Conservation (phyloP, 2,888 invertebrate species). For the Drosophila anceps region DNA sequence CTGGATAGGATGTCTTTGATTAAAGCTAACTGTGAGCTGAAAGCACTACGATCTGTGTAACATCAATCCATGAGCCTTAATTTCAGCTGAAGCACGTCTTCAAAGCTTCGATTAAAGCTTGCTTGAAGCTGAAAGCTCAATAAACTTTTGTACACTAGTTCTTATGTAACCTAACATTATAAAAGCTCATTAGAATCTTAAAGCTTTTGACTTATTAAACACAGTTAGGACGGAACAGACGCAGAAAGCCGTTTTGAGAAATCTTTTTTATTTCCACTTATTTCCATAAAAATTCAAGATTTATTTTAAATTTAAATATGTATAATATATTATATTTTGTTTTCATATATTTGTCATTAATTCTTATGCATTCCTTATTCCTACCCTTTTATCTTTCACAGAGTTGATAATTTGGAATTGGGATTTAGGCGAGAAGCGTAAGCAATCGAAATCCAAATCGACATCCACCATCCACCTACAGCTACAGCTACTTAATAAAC, state of each 20-base stretch:
- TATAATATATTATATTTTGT: neutral
- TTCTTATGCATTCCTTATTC: neutral
- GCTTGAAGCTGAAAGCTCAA: too few species aligned
- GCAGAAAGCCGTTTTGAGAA: neutral
- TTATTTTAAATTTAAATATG: neutral
- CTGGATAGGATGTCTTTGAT: too few species aligned
- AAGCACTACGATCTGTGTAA: too few species aligned
- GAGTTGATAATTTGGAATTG: conserved; percentile 35
- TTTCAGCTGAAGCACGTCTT: too few species aligned
- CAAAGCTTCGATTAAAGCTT: too few species aligned
- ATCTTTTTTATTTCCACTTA: neutral
- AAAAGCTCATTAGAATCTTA: neutral
- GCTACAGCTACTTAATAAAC: conserved; percentile 52
- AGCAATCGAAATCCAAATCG: conserved; percentile 43
- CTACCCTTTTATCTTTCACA: conserved; percentile 2
- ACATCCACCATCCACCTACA: conserved; percentile 38
- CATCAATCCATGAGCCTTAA: too few species aligned
- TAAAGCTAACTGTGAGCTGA: too few species aligned
- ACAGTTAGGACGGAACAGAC: too few species aligned
- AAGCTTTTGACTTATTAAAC: neutral
- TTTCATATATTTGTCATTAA: neutral
- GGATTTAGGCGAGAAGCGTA: conserved; percentile 17
- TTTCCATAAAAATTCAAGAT: neutral
- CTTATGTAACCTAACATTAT: too few species aligned
- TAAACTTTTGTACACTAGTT: too few species aligned